Evolutionary conservation across 2,113 vertebrate genomes (phyloP).

Genomic region (Poeciliopsis prolifica): DNA sequence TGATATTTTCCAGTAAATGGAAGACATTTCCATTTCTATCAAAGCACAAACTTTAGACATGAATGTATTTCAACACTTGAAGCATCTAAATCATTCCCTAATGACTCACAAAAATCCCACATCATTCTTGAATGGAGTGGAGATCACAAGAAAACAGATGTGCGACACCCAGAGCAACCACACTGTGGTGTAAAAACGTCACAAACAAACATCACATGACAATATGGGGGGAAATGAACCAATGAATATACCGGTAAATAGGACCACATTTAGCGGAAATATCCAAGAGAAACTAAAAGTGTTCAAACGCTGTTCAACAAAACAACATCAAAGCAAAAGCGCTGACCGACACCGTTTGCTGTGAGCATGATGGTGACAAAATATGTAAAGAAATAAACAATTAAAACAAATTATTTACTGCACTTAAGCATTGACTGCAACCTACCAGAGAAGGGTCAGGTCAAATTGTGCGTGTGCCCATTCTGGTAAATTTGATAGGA

Average conservation of each 20-base stretch:
- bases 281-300: background rate
- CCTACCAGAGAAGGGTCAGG: no score
- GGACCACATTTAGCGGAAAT: background rate
- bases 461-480: no score
- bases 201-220: background rate
- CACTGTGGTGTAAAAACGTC: background rate
- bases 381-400: no score
- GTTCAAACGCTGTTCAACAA: no score
- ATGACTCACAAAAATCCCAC: background rate
- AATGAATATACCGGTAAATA: background rate
- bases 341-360: no score
- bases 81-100: background rate
- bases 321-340: no score
- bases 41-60: background rate
- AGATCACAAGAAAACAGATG: background rate
- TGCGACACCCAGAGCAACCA: background rate
- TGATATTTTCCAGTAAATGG: no score
- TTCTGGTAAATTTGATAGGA: no score
- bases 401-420: no score
- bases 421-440: no score
- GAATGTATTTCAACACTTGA: background rate
- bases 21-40: no score
- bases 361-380: no score
- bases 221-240: background rate
- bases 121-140: background rate